phyloP scores from a whole-genome alignment of 2,888 invertebrate species.

The Drosophila quinaria region DNA sequence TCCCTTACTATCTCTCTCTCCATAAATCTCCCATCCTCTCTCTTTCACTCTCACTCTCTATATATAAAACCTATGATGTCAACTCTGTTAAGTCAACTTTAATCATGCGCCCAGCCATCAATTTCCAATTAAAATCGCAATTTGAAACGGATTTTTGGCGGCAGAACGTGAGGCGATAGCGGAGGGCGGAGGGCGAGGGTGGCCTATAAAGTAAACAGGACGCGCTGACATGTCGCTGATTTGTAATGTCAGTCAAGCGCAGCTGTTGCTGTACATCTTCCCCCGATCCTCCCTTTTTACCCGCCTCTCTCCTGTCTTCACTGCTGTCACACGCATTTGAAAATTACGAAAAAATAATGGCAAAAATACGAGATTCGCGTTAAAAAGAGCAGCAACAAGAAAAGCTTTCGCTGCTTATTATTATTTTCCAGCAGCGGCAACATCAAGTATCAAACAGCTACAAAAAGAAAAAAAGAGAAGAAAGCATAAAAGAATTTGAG shows the following conservation, averaged over 20 bases:
- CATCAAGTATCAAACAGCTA: slow-evolving; percentile 15
- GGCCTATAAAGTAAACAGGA: slow-evolving; percentile 51
- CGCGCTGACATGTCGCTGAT: slow-evolving; percentile 64
- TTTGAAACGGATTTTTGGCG: slow-evolving; percentile 58
- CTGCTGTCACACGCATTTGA: slow-evolving; percentile 56
- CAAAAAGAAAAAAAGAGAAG: background rate
- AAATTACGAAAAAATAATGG: slow-evolving; percentile 49
- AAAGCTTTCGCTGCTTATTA: slow-evolving; percentile 42
- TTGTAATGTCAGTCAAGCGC: slow-evolving; percentile 73
- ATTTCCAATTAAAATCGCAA: slow-evolving; percentile 75
- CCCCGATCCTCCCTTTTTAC: background rate
- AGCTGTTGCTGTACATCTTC: slow-evolving; percentile 56
- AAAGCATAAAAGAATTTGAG: slow-evolving; percentile 4
- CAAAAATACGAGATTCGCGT: slow-evolving; percentile 36
- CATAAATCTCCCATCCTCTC: too few species aligned
- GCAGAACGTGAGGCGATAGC: background rate
- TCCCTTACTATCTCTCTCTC: background rate
- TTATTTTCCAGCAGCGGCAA: slow-evolving; percentile 33
- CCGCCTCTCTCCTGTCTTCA: background rate
- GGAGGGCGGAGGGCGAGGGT: too few species aligned
- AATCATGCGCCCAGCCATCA: slow-evolving; percentile 65
- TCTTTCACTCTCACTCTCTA: background rate
- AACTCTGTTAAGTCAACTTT: slow-evolving; percentile 57
- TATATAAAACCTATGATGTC: slow-evolving; percentile 49
- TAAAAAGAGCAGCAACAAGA: slow-evolving; percentile 4